A percentile compares a stretch with the other conserved stretches of the same genome.
Conservation (phyloP, 2,888 invertebrate species). For the Hirtodrosophila alboralis region DNA sequence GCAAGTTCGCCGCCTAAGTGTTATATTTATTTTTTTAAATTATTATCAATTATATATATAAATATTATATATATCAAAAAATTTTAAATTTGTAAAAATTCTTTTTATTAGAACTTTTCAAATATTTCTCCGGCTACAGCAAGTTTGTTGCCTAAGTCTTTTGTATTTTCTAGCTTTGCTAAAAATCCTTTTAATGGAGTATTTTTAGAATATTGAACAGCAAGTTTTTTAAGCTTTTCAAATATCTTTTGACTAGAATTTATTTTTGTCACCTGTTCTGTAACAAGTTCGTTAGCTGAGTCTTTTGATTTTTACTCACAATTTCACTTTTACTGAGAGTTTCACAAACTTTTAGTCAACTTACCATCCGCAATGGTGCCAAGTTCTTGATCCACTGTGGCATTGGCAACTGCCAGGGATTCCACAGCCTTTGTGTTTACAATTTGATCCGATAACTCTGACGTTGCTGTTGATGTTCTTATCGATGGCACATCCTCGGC, state of each 20-base stretch:
- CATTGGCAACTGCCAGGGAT: constrained; percentile 33
- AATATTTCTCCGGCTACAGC: too few species aligned
- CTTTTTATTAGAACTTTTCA: too few species aligned
- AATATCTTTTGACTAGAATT: too few species aligned
- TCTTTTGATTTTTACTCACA: constrained; percentile 43
- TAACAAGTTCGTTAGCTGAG: constrained; percentile 49
- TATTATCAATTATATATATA: too few species aligned
- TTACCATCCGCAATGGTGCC: constrained; percentile 42
- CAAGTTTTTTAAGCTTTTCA: too few species aligned
- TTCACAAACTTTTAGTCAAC: constrained; percentile 22
- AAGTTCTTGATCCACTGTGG: constrained; percentile 29
- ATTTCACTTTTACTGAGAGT: constrained; percentile 37
- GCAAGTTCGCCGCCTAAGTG: too few species aligned
- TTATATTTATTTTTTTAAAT: too few species aligned
- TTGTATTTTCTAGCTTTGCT: constrained; percentile 61
- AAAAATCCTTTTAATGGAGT: too few species aligned
- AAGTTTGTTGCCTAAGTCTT: constrained; percentile 74
- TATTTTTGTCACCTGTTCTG: neutral
- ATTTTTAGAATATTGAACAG: too few species aligned
- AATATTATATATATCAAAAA: too few species aligned
- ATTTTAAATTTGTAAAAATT: too few species aligned
- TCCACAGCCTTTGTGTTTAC: constrained; percentile 28
- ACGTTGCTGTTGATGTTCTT: constrained; percentile 24
- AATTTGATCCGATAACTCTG: constrained; percentile 42
- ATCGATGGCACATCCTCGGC: constrained; percentile 52